These are phyloP conservation scores for Donacobius atricapilla DNA, from an alignment of 2,113 vertebrate genomes.

Conservation along the genomic window DNA sequence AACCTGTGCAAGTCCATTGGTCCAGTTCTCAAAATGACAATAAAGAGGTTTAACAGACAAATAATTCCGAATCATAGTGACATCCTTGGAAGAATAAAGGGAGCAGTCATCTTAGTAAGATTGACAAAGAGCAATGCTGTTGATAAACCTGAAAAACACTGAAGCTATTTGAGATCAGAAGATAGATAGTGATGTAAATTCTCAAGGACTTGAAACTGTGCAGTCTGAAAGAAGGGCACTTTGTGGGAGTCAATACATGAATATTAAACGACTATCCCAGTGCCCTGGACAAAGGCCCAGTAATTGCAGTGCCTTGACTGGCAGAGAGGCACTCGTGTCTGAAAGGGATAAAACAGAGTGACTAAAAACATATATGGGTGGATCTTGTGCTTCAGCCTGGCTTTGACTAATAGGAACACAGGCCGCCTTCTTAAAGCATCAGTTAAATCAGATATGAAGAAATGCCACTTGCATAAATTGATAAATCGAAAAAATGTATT, in stretches of 20 bases:
- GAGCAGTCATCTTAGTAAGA: not conserved
- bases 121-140: not conserved
- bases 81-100: not conserved
- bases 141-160: not conserved
- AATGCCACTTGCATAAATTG: not conserved
- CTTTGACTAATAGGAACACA: not conserved
- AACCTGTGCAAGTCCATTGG: not conserved
- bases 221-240: not conserved
- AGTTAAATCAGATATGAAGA: not conserved
- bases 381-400: not conserved
- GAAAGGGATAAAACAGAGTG: not conserved
- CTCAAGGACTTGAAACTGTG: not conserved
- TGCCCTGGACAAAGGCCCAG: not conserved
- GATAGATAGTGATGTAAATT: not conserved
- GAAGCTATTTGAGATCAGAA: not conserved
- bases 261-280: not conserved
- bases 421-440: not conserved
- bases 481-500: not conserved
- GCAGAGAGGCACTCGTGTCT: not conserved
- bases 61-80: not conserved
- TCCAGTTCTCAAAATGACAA: not conserved
- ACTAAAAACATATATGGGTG: rapidly evolving
- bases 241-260: not conserved
- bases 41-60: not conserved
- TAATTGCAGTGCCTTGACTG: not conserved